phyloP scores from a whole-genome alignment of 2,113 vertebrate species.

The Octodon degus region DNA sequence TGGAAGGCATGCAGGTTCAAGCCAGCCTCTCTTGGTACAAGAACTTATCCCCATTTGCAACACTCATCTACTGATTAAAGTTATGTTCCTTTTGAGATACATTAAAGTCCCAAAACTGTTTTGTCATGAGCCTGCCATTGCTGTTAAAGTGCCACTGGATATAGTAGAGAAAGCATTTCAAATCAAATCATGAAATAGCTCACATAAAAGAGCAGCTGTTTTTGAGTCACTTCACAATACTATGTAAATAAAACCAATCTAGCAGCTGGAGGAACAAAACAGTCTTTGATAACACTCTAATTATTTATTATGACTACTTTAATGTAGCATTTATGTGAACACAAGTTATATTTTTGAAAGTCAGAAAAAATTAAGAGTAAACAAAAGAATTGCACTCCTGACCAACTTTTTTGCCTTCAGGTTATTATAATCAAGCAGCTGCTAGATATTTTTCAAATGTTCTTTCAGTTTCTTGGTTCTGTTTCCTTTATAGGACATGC shows the following conservation, averaged over 20 bases:
- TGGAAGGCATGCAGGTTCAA: background rate
- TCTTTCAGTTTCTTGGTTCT: conserved; percentile 37
- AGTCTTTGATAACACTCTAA: conserved; percentile 70
- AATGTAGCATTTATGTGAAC: conserved; percentile 74
- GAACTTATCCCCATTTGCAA: background rate
- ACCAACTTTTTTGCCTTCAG: conserved; percentile 67
- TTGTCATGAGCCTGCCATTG: conserved; percentile 64
- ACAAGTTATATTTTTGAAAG: conserved; percentile 76
- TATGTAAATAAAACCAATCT: conserved; percentile 67
- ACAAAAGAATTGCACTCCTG: conserved; percentile 69
- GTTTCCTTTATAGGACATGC: background rate
- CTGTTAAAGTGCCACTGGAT: conserved; percentile 61
- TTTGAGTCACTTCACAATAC: conserved; percentile 69
- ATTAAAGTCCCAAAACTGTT: conserved; percentile 57
- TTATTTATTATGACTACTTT: conserved; percentile 77
- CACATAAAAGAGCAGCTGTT: conserved; percentile 75
- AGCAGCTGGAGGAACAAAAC: conserved; percentile 77
- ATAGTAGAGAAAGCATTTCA: conserved; percentile 72
- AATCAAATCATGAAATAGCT: conserved; percentile 66
- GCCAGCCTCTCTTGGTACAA: background rate
- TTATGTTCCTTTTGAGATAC: conserved; percentile 57
- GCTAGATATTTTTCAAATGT: conserved; percentile 60
- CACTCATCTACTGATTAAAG: background rate
- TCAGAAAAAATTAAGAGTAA: conserved; percentile 76
- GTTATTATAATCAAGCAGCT: conserved; percentile 66